Conservation (phyloP, 2,888 invertebrate genomes). For the Ormyrus nitidulus region DNA sequence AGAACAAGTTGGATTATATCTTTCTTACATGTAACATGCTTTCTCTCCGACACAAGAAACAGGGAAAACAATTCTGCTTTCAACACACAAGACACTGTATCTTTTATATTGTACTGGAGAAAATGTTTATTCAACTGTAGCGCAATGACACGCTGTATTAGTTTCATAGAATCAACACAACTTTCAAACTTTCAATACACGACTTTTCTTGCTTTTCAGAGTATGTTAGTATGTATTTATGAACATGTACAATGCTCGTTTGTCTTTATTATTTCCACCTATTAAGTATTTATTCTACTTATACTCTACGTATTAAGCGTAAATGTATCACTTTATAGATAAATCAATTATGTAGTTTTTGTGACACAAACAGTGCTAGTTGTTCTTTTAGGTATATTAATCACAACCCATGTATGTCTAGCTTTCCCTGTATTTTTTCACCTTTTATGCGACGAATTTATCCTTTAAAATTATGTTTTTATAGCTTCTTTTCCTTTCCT, state of each 20-base stretch:
- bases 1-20: slow-evolving; percentile 5
- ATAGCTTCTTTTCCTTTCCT: background rate
- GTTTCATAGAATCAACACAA: slow-evolving; percentile 36
- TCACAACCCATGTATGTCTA: slow-evolving; percentile 14
- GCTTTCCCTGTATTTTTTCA: slow-evolving; percentile 5
- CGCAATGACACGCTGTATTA: slow-evolving; percentile 31
- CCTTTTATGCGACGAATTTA: background rate
- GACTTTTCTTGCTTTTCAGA: background rate
- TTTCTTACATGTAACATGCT: slow-evolving; percentile 8
- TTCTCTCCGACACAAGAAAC: slow-evolving; percentile 8
- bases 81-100: background rate
- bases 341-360: slow-evolving; percentile 12
- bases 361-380: background rate
- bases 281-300: slow-evolving; percentile 1
- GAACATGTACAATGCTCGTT: background rate
- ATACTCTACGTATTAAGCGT: background rate
- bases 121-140: background rate
- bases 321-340: background rate
- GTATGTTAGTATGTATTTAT: background rate
- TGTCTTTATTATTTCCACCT: background rate
- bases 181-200: slow-evolving; percentile 3
- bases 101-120: background rate
- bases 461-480: background rate
- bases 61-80: slow-evolving; percentile 11
- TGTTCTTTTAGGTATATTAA: background rate